phyloP scores from a whole-genome alignment of 2,888 invertebrate species.

The Venustoraphidia nigricollis region DNA sequence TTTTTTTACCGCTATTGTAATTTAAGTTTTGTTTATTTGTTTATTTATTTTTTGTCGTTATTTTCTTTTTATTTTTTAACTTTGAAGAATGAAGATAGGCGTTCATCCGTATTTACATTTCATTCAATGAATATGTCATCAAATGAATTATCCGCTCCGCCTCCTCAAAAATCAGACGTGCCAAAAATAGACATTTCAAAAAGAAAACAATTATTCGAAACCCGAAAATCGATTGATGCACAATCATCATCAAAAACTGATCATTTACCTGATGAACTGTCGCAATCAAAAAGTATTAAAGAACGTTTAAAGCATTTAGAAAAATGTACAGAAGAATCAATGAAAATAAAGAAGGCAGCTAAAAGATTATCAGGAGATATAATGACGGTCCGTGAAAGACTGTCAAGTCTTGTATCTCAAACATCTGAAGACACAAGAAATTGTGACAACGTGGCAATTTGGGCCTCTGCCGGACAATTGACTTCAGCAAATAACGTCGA shows the following conservation, averaged over 20 bases:
- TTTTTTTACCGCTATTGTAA: neutral
- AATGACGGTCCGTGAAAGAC: conserved; percentile 44
- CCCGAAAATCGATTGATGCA: conserved; percentile 38
- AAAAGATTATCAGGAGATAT: conserved; percentile 43
- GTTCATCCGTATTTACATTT: conserved; percentile 1
- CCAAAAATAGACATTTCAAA: conserved; percentile 74
- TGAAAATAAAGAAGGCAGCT: conserved; percentile 28
- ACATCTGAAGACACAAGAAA: conserved; percentile 19
- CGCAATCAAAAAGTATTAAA: conserved; percentile 52
- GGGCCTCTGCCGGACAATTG: conserved; percentile 4
- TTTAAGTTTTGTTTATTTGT: neutral
- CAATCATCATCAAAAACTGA: conserved; percentile 26
- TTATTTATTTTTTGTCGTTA: neutral
- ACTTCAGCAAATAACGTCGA: neutral
- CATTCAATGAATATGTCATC: neutral
- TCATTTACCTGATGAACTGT: conserved; percentile 45
- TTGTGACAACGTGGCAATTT: neutral
- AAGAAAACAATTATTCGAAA: conserved; percentile 69
- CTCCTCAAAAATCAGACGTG: conserved; percentile 23
- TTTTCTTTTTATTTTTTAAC: conserved; percentile 2
- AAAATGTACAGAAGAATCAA: conserved; percentile 41
- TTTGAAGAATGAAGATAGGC: neutral
- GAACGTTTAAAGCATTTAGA: conserved; percentile 55
- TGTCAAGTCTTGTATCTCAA: conserved; percentile 42
- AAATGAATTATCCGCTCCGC: neutral